A percentile compares a stretch with the other conserved stretches of the same genome.
These are phyloP conservation scores for Anthopleura sola DNA, from an alignment of 64 coral and sea anemone species.

Conservation along the genomic window DNA sequence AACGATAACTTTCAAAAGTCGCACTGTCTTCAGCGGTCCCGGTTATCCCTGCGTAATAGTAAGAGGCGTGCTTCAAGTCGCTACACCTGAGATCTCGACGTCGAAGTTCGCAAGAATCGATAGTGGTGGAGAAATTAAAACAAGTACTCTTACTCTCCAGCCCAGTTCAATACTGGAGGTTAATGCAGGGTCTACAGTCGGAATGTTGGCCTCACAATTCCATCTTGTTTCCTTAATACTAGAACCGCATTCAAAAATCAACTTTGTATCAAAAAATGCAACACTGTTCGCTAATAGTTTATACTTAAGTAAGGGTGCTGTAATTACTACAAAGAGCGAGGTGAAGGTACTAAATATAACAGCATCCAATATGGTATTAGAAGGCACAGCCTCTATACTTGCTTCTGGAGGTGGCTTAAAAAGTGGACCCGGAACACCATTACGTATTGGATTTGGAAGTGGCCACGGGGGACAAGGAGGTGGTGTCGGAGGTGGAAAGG, in stretches of 20 bases:
- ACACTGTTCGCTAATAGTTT: constrained; percentile 37
- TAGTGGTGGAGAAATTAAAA: constrained; percentile 50
- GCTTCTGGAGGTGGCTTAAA: constrained; percentile 43
- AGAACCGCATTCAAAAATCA: constrained; percentile 44
- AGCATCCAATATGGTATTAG: constrained; percentile 45
- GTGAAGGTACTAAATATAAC: constrained; percentile 52
- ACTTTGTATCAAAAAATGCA: constrained; percentile 51
- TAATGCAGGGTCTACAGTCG: constrained; percentile 16
- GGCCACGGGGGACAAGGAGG: constrained; percentile 88
- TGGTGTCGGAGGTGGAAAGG: constrained; percentile 45
- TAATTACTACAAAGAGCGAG: constrained; percentile 29
- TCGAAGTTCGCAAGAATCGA: constrained; percentile 18
- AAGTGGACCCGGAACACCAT: constrained; percentile 50
- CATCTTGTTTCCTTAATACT: constrained; percentile 33
- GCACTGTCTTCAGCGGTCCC: constrained; percentile 54
- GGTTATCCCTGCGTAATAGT: constrained; percentile 38
- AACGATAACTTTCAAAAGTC: constrained; percentile 31
- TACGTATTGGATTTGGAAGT: constrained; percentile 19
- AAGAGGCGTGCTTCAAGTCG: constrained; percentile 33
- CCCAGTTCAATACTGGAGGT: constrained; percentile 36
- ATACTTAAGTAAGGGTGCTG: constrained; percentile 45
- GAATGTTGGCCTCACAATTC: constrained; percentile 42
- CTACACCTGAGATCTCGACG: constrained; percentile 19
- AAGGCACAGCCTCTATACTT: constrained; percentile 38
- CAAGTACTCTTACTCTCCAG: constrained; percentile 38